These are phyloP conservation scores for Ectemnius lituratus DNA, from an alignment of 2,888 invertebrate species.

Conservation along the genomic window DNA sequence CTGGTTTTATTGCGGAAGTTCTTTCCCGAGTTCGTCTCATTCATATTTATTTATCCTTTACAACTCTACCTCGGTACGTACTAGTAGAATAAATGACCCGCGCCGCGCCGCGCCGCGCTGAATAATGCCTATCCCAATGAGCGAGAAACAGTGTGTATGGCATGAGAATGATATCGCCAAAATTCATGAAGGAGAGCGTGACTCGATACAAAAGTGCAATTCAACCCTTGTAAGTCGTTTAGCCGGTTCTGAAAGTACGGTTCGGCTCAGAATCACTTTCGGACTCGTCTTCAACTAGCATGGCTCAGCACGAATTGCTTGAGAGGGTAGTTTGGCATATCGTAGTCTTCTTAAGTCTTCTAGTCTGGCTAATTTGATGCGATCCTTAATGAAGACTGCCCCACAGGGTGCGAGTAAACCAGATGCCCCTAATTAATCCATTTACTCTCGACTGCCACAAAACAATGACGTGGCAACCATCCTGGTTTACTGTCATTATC, in stretches of 20 bases:
- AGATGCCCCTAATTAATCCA: slow-evolving; percentile 17
- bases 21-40: not conserved
- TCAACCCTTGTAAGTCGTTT: no score
- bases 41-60: not conserved
- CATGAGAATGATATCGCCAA: slow-evolving; percentile 22
- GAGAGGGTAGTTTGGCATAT: no score
- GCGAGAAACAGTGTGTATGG: not conserved
- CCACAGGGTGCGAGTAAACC: not conserved
- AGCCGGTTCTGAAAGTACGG: no score
- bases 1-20: no score
- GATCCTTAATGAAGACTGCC: not conserved
- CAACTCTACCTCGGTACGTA: not conserved
- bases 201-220: no score
- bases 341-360: no score
- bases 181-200: not conserved
- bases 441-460: not conserved
- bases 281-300: no score
- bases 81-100: not conserved
- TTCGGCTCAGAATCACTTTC: no score
- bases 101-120: not conserved
- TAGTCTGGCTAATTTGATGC: no score
- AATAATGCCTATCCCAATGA: not conserved
- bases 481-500: slow-evolving; percentile 16
- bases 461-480: slow-evolving; percentile 13
- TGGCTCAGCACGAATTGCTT: no score